Evolutionary conservation across 2,797 vertebrate species (phyloP), one percentile per base, ranked within the genome.

Genomic region (Phataginus tetradactyla): DNA sequence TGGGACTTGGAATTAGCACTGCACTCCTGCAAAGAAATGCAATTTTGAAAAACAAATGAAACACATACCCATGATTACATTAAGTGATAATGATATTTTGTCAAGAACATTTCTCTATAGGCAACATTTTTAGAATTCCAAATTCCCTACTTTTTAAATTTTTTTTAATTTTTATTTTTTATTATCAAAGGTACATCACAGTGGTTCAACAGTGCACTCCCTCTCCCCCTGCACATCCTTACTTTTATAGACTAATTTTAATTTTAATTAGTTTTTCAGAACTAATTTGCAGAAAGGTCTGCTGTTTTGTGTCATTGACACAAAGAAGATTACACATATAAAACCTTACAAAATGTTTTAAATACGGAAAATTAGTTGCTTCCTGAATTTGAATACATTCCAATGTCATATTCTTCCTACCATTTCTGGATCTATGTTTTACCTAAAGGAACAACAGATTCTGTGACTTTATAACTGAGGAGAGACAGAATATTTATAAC

Each of bases 11-110:
- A 64, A n/a, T 25, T 49, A 20, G 11, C 64, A 51, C 4, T 18
- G 45, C 1, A 32, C 14, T 83, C 79, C 93, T 96, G 81, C 18
- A 96, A 95, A 96, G 25, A 64, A 87, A 4, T 8, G 1, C 51
- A 87, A 77, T 94, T 96, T 64, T 42, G 57, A 4, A 93, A 96
- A 85, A 96, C 55, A 77, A 69, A 75, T 86, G 29, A 89, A 91
- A 90, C 15, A 81, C 34, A 64, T 63, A 69, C 6, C 27, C n/a
- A 79, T 74, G 51, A 90, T 71, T 92, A 72, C 17, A 86, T 88
- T 93, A 77, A 71, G 14, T 74, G 20, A n/a, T 68, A 80, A 83
- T 68, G 15, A 45, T 78, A 95, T 45, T 63, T 91, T 78, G 12
- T 89, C 12, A 94, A 95, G 37, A 68, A 11, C 34, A 74, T 83